A percentile compares a stretch with the other conserved stretches of the same genome.
These are phyloP conservation scores for Drosophila kurseongensis DNA, from an alignment of 1,140 invertebrate species.

Conservation along the genomic window DNA sequence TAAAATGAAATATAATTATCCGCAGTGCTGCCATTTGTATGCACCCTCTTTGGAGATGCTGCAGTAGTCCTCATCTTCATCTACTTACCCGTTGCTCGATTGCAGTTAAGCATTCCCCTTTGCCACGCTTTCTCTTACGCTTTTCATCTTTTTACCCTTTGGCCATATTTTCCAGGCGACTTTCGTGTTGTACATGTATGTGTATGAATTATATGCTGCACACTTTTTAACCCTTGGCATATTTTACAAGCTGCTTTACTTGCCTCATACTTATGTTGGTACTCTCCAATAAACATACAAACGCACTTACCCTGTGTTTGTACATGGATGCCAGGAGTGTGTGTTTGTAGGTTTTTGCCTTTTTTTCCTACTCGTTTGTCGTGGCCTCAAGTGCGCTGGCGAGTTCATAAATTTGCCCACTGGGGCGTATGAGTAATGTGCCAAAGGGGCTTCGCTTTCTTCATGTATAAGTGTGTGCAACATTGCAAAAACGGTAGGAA, in stretches of 20 bases:
- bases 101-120: slow-evolving; percentile 42
- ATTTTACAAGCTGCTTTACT: slow-evolving; percentile 81
- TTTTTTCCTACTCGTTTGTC: slow-evolving; percentile 55
- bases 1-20: slow-evolving; percentile 11
- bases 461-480: slow-evolving; percentile 23
- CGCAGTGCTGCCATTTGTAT: slow-evolving; percentile 35
- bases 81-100: slow-evolving; percentile 51
- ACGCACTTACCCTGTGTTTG: slow-evolving; percentile 64
- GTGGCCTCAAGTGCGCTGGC: slow-evolving; percentile 72
- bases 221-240: slow-evolving; percentile 81
- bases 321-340: slow-evolving; percentile 34
- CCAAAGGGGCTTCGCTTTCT: slow-evolving; percentile 59
- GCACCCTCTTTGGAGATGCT: slow-evolving; percentile 14
- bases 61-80: slow-evolving; percentile 23
- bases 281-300: slow-evolving; percentile 74
- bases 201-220: slow-evolving; percentile 76
- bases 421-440: slow-evolving; percentile 81
- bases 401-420: slow-evolving; percentile 82
- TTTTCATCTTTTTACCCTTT: slow-evolving; percentile 36
- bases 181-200: slow-evolving; percentile 54
- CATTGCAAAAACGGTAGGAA: slow-evolving; percentile 18
- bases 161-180: slow-evolving; percentile 51
- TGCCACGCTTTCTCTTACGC: neutral
- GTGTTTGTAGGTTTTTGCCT: slow-evolving; percentile 32
- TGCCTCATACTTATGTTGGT: slow-evolving; percentile 41